Conservation (phyloP, 2,113 vertebrate genomes). For the Perca fluviatilis region DNA sequence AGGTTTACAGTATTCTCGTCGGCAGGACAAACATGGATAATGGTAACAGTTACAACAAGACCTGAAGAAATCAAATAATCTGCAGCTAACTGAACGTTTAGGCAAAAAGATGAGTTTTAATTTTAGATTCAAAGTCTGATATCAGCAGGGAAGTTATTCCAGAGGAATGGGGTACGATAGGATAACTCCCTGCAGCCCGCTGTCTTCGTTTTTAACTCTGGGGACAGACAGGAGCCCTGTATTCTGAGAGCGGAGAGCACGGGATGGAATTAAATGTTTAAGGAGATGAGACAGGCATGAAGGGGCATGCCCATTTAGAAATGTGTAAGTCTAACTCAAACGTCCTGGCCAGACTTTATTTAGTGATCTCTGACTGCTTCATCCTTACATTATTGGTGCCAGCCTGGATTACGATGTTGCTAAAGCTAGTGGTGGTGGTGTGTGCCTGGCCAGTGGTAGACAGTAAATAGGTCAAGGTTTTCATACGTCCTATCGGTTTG, state of each 20-base stretch:
- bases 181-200: background rate
- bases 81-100: background rate
- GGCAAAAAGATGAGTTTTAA: background rate
- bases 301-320: background rate
- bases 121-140: background rate
- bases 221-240: background rate
- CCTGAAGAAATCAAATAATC: background rate
- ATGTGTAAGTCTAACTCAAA: background rate
- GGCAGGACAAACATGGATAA: background rate
- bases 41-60: background rate
- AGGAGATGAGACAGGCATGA: background rate
- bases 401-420: background rate
- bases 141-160: conserved; percentile 11
- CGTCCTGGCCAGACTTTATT: background rate
- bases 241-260: background rate
- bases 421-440: background rate
- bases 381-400: background rate
- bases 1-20: background rate
- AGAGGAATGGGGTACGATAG: background rate
- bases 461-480: background rate
- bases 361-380: background rate
- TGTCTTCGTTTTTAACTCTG: background rate
- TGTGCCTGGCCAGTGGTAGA: background rate
- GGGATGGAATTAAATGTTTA: background rate
- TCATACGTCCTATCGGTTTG: background rate